phyloP scores from a whole-genome alignment of 2,888 invertebrate genomes.

The Mystacides longicornis region DNA sequence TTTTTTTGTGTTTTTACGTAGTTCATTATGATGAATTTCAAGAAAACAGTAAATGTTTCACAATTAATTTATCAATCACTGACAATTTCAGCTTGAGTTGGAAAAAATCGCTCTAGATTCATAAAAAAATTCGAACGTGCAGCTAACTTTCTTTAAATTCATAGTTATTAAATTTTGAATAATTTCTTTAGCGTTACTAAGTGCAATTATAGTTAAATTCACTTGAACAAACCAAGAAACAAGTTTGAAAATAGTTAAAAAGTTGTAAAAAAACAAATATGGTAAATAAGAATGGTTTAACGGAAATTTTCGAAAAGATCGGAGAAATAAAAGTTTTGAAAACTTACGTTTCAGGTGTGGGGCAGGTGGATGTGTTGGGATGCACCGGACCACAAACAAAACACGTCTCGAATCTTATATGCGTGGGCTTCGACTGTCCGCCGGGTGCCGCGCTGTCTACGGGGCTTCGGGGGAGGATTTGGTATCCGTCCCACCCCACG shows the following conservation, averaged over 20 bases:
- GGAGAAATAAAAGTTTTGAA: background rate
- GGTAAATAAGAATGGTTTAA: background rate
- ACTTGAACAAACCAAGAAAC: too few relatives aligned
- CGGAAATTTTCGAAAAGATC: background rate
- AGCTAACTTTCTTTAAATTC: too few relatives aligned
- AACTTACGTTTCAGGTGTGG: background rate
- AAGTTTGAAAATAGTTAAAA: background rate
- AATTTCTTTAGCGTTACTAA: background rate
- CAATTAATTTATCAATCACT: too few relatives aligned
- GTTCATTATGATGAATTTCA: too few relatives aligned
- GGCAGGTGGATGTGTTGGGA: background rate
- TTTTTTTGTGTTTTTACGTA: too few relatives aligned
- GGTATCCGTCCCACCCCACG: too few relatives aligned
- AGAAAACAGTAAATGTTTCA: too few relatives aligned
- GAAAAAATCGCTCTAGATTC: too few relatives aligned
- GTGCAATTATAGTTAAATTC: too few relatives aligned
- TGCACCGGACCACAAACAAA: background rate
- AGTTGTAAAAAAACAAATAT: background rate
- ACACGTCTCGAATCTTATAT: constrained; percentile 14
- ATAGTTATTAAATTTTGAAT: background rate
- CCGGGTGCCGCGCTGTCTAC: constrained; percentile 14
- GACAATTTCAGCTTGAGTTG: too few relatives aligned
- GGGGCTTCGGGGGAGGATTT: constrained; percentile 9
- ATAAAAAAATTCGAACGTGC: too few relatives aligned
- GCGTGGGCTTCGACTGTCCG: constrained; percentile 16